phyloP scores from a whole-genome alignment of 2,113 vertebrate species.

The Edolisoma coerulescens region DNA sequence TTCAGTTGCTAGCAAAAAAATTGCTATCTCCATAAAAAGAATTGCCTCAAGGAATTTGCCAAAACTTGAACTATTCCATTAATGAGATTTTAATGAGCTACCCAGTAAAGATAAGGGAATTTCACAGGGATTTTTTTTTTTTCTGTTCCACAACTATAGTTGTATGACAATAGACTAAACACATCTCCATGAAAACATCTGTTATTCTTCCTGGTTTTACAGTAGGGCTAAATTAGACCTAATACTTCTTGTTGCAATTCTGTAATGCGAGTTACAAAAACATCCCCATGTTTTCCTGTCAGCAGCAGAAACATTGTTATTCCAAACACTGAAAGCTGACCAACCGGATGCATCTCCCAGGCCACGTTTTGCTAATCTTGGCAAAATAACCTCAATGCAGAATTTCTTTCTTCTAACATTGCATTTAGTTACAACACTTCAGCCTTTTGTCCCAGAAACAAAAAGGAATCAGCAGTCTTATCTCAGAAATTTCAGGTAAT shows the following conservation, averaged over 20 bases:
- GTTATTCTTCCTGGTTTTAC: not conserved
- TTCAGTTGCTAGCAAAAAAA: constrained; percentile 41
- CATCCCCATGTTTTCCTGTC: constrained; percentile 25
- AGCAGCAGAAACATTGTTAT: constrained; percentile 42
- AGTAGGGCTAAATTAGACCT: not conserved
- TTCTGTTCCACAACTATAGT: not conserved
- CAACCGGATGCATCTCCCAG: not conserved
- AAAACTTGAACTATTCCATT: constrained; percentile 56
- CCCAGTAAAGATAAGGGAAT: constrained; percentile 4
- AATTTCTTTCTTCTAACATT: not conserved
- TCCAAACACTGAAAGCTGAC: constrained; percentile 15
- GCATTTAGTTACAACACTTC: not conserved
- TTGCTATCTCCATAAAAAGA: constrained; percentile 43
- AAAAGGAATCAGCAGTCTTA: not conserved
- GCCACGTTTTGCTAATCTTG: not conserved
- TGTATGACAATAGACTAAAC: not conserved
- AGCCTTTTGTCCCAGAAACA: not conserved
- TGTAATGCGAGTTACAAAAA: constrained; percentile 11
- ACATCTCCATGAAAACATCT: not conserved
- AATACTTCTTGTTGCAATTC: constrained; percentile 38
- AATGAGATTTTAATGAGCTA: constrained; percentile 72
- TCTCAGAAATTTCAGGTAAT: not conserved
- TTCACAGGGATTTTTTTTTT: not conserved
- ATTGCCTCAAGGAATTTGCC: constrained; percentile 50
- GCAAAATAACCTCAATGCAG: not conserved